Evolutionary conservation across 2,888 invertebrate species (phyloP).

Genomic region (Tromatobia lineatoria): DNA sequence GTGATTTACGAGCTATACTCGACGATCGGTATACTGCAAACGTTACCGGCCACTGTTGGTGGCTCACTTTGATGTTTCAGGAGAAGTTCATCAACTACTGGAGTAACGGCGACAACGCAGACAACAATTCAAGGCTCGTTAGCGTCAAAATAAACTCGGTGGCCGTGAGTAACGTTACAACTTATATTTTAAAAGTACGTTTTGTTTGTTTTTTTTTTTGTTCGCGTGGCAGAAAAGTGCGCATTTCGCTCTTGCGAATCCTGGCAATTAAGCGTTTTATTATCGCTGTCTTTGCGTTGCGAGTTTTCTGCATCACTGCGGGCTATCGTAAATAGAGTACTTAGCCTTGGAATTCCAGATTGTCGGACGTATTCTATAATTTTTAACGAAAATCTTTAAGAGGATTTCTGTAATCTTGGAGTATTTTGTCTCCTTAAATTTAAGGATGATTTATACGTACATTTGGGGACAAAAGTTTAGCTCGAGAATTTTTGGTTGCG

Average conservation of each 20-base stretch:
- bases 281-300: constrained; percentile 32
- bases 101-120: constrained; percentile 75
- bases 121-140: constrained; percentile 79
- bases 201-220: background rate
- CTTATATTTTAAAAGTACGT: background rate
- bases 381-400: background rate
- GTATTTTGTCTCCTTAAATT: background rate
- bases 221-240: background rate
- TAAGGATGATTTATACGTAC: background rate
- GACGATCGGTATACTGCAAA: constrained; percentile 58
- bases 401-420: background rate
- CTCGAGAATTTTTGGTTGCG: too few relatives aligned
- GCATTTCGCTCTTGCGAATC: background rate
- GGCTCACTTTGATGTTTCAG: constrained; percentile 77
- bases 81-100: constrained; percentile 84
- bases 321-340: constrained; percentile 40
- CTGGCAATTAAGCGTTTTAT: constrained; percentile 60
- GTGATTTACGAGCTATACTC: constrained; percentile 73
- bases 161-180: constrained; percentile 77
- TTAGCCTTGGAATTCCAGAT: constrained; percentile 32
- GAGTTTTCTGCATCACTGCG: constrained; percentile 12
- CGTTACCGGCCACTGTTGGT: constrained; percentile 69
- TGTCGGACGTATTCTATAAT: background rate
- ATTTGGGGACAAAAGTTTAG: background rate
- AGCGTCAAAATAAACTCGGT: constrained; percentile 82